Conservation (phyloP, 2,888 invertebrate species). For the Pseudococcus viburni region DNA sequence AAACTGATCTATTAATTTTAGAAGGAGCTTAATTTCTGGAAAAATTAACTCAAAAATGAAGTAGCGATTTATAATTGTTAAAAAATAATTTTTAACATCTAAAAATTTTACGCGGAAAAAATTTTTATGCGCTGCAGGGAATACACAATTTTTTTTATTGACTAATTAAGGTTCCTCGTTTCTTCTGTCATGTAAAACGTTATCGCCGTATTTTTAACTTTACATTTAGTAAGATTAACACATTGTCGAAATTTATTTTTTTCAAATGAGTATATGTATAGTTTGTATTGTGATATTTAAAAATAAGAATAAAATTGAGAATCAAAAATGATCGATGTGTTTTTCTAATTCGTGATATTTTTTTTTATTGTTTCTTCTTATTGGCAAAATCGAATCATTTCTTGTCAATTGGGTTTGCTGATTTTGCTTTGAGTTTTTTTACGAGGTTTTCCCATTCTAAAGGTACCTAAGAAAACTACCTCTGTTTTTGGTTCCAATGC, state of each 20-base stretch:
- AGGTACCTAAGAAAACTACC: too few relatives aligned
- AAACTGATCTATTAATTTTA: neutral
- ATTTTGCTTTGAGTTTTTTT: too few relatives aligned
- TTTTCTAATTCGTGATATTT: neutral
- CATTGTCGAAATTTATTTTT: slow-evolving; percentile 4
- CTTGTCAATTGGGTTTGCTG: too few relatives aligned
- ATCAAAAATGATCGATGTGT: neutral
- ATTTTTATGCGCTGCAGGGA: neutral
- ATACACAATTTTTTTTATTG: neutral
- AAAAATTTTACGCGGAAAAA: neutral
- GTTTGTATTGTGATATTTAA: slow-evolving; percentile 54
- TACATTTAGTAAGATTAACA: slow-evolving; percentile 17
- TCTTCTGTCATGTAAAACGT: slow-evolving; percentile 20
- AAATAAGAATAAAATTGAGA: slow-evolving; percentile 40
- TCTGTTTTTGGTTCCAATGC: too few relatives aligned
- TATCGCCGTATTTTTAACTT: slow-evolving; percentile 36
- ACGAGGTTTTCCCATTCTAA: too few relatives aligned
- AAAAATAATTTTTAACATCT: neutral
- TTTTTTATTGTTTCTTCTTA: neutral
- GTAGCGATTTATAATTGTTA: neutral
- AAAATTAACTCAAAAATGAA: neutral
- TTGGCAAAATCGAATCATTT: too few relatives aligned
- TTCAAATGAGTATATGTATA: slow-evolving; percentile 37
- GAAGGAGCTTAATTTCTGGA: neutral
- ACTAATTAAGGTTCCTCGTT: slow-evolving; percentile 48